A percentile compares a stretch with the other conserved stretches of the same genome.
These are phyloP conservation scores for Brachionus plicatilis DNA, from an alignment of 1,140 invertebrate genomes.

Conservation along the genomic window DNA sequence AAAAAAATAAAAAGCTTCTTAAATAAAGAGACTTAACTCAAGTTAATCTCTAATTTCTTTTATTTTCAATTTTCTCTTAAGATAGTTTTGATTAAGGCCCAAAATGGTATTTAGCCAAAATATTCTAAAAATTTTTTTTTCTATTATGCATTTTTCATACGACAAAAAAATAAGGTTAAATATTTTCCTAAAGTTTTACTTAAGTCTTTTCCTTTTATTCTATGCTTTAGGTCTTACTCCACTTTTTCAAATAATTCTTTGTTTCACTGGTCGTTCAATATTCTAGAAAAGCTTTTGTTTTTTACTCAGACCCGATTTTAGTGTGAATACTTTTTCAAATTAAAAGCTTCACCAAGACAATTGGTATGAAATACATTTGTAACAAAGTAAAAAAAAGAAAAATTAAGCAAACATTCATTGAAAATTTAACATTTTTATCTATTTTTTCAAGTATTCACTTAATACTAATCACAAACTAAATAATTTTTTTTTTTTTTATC, in stretches of 20 bases:
- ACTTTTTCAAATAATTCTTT: neutral
- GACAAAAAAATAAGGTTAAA: neutral
- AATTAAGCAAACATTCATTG: neutral
- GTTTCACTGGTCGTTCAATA: too few relatives aligned
- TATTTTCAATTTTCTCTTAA: neutral
- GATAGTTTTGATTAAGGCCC: neutral
- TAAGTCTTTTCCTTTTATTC: neutral
- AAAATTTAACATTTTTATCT: neutral
- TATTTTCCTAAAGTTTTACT: neutral
- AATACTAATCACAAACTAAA: neutral
- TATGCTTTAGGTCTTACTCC: neutral
- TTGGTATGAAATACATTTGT: too few relatives aligned
- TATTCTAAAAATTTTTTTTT: neutral
- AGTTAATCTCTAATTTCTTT: slow-evolving; percentile 25
- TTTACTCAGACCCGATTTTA: too few relatives aligned
- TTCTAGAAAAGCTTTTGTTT: too few relatives aligned
- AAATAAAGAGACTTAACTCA: neutral
- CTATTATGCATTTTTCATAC: neutral
- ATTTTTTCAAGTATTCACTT: neutral
- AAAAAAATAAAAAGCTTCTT: slow-evolving; percentile 14
- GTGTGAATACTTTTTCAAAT: neutral
- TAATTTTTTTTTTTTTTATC: neutral
- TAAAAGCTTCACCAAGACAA: too few relatives aligned
- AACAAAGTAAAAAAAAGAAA: too few relatives aligned
- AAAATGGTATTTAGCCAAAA: slow-evolving; percentile 1